Conservation (phyloP, 2,113 vertebrate genomes). For the Stigmatopora argus region DNA sequence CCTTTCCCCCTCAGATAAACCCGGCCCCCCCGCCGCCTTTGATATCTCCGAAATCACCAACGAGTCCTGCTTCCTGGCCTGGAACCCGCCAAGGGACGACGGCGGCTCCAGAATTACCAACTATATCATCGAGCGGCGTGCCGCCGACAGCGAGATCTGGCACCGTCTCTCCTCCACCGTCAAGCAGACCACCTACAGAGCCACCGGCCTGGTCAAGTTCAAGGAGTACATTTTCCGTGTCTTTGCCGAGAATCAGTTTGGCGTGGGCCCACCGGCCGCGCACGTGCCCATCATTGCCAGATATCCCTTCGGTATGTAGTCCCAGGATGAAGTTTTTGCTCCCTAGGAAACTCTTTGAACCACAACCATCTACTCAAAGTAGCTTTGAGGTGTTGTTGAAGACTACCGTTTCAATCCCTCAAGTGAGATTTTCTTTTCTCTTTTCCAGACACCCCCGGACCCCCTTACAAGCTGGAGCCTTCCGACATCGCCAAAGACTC, state of each 20-base stretch:
- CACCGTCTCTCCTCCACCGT: conserved; percentile 92
- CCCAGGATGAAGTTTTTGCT: not conserved
- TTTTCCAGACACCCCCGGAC: conserved; percentile 83
- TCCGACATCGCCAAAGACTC: conserved; percentile 91
- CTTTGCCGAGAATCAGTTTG: conserved; percentile 96
- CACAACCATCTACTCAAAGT: not conserved
- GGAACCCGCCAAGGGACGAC: conserved; percentile 96
- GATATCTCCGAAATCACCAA: conserved; percentile 96
- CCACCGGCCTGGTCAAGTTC: conserved; percentile 78
- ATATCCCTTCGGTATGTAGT: conserved; percentile 87
- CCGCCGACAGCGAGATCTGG: conserved; percentile 89
- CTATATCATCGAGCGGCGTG: conserved; percentile 86
- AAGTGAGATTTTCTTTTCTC: not conserved
- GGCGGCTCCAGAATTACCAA: conserved; percentile 94
- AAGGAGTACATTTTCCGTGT: conserved; percentile 96
- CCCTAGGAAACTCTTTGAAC: too few relatives aligned
- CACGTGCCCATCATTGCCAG: conserved; percentile 82
- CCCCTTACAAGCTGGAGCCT: conserved; percentile 84
- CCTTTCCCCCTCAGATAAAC: conserved; percentile 78
- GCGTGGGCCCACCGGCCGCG: conserved; percentile 81
- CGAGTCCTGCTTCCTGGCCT: conserved; percentile 86
- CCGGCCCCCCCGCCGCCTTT: conserved; percentile 92
- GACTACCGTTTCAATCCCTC: too few relatives aligned
- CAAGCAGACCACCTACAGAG: conserved; percentile 91
- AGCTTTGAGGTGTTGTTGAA: not conserved